These are phyloP conservation scores for Hirtodrosophila trivittata DNA, from an alignment of 2,888 invertebrate species.

Conservation along the genomic window DNA sequence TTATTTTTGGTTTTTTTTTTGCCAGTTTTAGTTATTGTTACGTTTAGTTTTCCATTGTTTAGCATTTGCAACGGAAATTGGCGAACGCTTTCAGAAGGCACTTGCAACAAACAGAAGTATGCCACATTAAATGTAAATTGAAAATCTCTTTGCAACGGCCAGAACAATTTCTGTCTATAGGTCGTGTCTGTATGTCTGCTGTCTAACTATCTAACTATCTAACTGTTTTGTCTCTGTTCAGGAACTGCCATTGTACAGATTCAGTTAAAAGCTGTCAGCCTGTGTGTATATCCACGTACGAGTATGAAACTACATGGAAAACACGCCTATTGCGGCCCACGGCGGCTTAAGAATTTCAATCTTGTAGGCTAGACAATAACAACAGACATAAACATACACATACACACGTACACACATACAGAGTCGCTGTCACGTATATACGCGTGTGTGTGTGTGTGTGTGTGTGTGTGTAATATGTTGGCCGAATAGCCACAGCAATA, in stretches of 20 bases:
- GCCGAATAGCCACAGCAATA: slow-evolving; percentile 55
- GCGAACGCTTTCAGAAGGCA: slow-evolving; percentile 41
- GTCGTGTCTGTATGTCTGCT: slow-evolving; percentile 1
- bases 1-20: slow-evolving; percentile 45
- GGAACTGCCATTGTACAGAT: background rate
- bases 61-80: slow-evolving; percentile 59
- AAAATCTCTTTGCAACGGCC: slow-evolving; percentile 53
- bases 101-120: slow-evolving; percentile 14
- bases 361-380: slow-evolving; percentile 46
- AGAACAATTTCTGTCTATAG: slow-evolving; percentile 5
- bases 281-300: background rate
- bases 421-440: slow-evolving; percentile 13
- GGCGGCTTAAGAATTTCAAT: slow-evolving; percentile 46
- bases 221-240: slow-evolving; percentile 9
- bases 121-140: slow-evolving; percentile 57
- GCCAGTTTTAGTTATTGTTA: slow-evolving; percentile 18
- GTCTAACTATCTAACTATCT: background rate
- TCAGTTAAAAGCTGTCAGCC: slow-evolving; percentile 12
- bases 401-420: background rate
- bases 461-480: too few relatives aligned
- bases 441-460: too few relatives aligned
- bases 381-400: slow-evolving; percentile 11
- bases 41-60: slow-evolving; percentile 50
- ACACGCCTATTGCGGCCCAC: slow-evolving; percentile 16
- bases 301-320: background rate